Evolutionary conservation across 1,140 invertebrate genomes (phyloP), one percentile per base, ranked within the genome.

Genomic region (Tetramorium alpestre): DNA sequence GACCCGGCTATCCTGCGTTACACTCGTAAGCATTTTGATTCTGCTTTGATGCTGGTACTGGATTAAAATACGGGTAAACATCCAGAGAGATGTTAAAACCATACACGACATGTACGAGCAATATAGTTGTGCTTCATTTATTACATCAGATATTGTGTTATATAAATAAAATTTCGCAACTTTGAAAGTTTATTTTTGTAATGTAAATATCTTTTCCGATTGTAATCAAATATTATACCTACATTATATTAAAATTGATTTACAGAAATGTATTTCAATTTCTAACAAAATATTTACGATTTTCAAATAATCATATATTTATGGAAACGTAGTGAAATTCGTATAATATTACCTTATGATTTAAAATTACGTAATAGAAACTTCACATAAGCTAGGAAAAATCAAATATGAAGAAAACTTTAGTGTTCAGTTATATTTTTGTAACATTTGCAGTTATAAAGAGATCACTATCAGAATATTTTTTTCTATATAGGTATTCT

Each of bases 1-100:
- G 78, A 65, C 49, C 33, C 65, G 49, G 22, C 65, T 67, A 28
- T 44, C 18, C 54, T 18, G 38, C 22, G 73, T 33, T 64, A 38
- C 22, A 41, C 25, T 77, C 28, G 77, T 80, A 54, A 81, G 65
- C 64, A 56, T 70, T 81, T 70, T 81, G 78, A 70, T 56, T 51
- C 22, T 25, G 44, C 22, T 69, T 69, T 69, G 65, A 69, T 69
- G 65, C 77, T 22, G 47, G 62, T 78, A 25, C 33, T 41, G 49
- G 64, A 56, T 81, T 81, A 56, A 65, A 18, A 4, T 60, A 18
- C 41, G 33, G 13, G 33, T 22, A 70, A 49, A 38, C 11, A 51
- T 16, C 4, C 33, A 2, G 38, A 54, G n/a, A 67, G n/a, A 18
- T 13, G n/a, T 44, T 18, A 16, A 28, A 67, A 70, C 8, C 28